phyloP scores from a whole-genome alignment of 2,113 vertebrate species.

The Arizona elegans region DNA sequence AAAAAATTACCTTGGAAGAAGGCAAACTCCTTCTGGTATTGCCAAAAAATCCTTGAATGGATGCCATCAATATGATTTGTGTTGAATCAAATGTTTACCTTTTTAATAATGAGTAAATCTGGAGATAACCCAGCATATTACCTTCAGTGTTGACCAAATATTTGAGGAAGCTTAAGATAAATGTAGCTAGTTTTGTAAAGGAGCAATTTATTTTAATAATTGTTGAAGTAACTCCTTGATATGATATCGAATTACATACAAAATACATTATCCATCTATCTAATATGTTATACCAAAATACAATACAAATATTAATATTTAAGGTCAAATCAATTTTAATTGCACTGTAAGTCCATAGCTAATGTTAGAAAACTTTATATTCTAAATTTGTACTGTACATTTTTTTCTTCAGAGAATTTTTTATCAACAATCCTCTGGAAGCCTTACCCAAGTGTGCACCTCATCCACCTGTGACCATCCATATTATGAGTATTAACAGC shows the following conservation, averaged over 20 bases:
- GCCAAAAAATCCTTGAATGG: not conserved
- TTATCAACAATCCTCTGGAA: conserved; percentile 60
- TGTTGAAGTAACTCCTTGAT: not conserved
- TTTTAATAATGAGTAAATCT: not conserved
- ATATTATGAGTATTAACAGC: conserved; percentile 49
- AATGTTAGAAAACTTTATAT: not conserved
- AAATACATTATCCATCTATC: not conserved
- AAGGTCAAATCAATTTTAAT: not conserved
- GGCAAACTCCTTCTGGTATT: not conserved
- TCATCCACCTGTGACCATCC: conserved; percentile 22
- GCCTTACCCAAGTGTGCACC: conserved; percentile 26
- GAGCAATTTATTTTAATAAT: not conserved
- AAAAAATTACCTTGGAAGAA: not conserved
- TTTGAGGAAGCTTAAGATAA: not conserved
- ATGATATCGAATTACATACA: not conserved
- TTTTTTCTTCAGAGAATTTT: conserved; percentile 45
- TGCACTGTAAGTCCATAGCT: not conserved
- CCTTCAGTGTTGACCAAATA: not conserved
- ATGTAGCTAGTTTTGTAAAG: not conserved
- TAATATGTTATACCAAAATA: not conserved
- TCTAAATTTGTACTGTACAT: conserved; percentile 8
- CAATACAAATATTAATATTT: not conserved
- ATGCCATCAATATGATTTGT: not conserved
- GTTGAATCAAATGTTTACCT: not conserved
- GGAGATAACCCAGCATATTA: not conserved